Evolutionary conservation across 2,888 invertebrate species (phyloP).

Genomic region (Notodonta dromedarius): DNA sequence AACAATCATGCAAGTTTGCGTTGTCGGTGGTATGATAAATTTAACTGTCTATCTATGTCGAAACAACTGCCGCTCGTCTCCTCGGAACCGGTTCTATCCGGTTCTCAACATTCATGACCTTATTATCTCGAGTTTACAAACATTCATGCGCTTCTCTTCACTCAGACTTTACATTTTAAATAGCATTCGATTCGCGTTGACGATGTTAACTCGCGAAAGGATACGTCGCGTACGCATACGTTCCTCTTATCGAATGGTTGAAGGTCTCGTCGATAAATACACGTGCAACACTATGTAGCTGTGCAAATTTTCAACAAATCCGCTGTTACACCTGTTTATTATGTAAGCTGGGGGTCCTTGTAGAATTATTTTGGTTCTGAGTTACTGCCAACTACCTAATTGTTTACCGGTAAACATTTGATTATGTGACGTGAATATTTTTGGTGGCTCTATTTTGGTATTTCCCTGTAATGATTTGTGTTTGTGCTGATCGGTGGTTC

Average conservation of each 20-base stretch:
- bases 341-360: constrained; percentile 23
- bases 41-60: constrained; percentile 41
- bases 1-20: constrained; percentile 19
- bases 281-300: constrained; percentile 9
- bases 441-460: constrained; percentile 54
- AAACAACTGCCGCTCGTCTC: constrained; percentile 45
- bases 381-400: constrained; percentile 37
- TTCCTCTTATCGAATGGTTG: constrained; percentile 51
- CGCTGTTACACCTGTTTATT: constrained; percentile 18
- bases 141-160: constrained; percentile 44
- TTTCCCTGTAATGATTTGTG: constrained; percentile 52
- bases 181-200: constrained; percentile 19
- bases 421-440: constrained; percentile 38
- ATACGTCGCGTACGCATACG: constrained; percentile 27
- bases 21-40: constrained; percentile 31
- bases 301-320: constrained; percentile 19
- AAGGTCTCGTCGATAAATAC: constrained; percentile 45
- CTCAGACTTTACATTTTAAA: constrained; percentile 30
- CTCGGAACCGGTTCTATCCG: constrained; percentile 52
- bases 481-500: constrained; percentile 57
- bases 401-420: constrained; percentile 39
- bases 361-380: constrained; percentile 31
- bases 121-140: constrained; percentile 55
- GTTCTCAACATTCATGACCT: constrained; percentile 56
- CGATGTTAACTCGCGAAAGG: constrained; percentile 29